Evolutionary conservation across 1,140 invertebrate species (phyloP).

Genomic region (Aphelenchoides fujianensis): DNA sequence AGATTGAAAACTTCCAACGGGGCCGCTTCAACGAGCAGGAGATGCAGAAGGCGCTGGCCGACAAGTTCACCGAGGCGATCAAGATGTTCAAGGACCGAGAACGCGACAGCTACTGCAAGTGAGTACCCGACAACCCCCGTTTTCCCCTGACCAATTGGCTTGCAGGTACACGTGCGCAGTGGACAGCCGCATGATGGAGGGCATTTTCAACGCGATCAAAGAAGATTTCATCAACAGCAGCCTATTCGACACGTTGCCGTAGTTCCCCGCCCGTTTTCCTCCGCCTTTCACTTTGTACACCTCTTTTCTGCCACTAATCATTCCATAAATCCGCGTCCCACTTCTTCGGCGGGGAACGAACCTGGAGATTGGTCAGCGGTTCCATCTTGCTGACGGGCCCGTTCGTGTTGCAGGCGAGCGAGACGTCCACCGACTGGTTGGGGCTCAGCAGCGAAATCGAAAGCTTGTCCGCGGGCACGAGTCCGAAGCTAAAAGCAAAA

Average conservation of each 20-base stretch:
- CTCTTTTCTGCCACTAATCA: not conserved
- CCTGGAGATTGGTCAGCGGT: constrained; percentile 89
- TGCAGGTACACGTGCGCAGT: constrained; percentile 50
- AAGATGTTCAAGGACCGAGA: constrained; percentile 32
- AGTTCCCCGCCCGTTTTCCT: not conserved
- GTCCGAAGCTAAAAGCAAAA: constrained; percentile 83
- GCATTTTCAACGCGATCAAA: constrained; percentile 46
- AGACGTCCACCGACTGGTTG: constrained; percentile 76
- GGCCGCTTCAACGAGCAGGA: constrained; percentile 39
- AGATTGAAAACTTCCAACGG: constrained; percentile 27
- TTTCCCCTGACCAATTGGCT: constrained; percentile 11
- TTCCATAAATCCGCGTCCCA: not conserved
- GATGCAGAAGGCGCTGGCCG: constrained; percentile 36
- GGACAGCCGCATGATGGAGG: constrained; percentile 52
- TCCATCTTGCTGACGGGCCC: constrained; percentile 96
- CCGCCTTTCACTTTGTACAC: constrained; percentile 13
- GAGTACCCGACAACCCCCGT: not conserved
- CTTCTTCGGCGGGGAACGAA: constrained; percentile 50
- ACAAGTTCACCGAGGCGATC: constrained; percentile 36
- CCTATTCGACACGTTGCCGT: not conserved
- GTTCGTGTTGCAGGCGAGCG: constrained; percentile 74
- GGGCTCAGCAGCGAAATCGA: constrained; percentile 78
- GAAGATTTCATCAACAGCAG: constrained; percentile 32
- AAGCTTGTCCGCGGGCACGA: constrained; percentile 78
- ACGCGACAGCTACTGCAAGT: constrained; percentile 40